Percentiles rank a stretch among this genome's conserved stretches.
Conservation (phyloP, 2,797 vertebrate genomes). For the Alca torda region DNA sequence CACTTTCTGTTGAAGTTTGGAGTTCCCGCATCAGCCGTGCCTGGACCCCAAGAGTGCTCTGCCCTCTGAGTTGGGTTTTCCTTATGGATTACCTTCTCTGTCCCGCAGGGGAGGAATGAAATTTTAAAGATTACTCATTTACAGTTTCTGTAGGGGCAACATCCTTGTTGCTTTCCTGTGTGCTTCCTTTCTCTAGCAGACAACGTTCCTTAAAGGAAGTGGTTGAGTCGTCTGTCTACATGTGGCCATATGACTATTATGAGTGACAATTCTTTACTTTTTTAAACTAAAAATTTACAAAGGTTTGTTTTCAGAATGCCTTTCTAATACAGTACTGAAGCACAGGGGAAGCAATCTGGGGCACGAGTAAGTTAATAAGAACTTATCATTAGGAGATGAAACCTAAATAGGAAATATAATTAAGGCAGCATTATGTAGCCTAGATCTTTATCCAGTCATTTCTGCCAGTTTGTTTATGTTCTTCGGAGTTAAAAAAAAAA, state of each 20-base stretch:
- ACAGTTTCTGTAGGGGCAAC: not conserved
- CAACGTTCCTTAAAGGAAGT: not conserved
- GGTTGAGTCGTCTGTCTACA: not conserved
- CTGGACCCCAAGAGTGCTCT: not conserved
- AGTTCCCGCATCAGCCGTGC: accelerated
- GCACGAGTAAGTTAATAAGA: not conserved
- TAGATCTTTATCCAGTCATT: constrained; percentile 1
- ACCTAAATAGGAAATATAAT: not conserved
- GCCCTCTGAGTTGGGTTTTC: not conserved
- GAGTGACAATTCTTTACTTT: not conserved
- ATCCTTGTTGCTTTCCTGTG: not conserved
- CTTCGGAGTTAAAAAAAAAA: not conserved
- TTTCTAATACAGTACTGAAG: not conserved
- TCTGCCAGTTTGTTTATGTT: not conserved
- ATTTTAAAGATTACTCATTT: not conserved
- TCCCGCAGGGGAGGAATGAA: not conserved
- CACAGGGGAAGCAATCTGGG: not conserved
- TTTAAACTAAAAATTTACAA: not conserved
- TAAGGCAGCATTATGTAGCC: not conserved
- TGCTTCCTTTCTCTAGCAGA: not conserved
- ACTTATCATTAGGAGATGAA: not conserved
- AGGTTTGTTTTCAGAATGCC: not conserved
- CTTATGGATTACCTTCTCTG: not conserved
- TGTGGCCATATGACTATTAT: not conserved
- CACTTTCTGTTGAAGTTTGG: not conserved